A percentile compares a stretch with the other conserved stretches of the same genome.
Conservation (phyloP, 2,888 invertebrate species). For the Shargacucullia verbasci region DNA sequence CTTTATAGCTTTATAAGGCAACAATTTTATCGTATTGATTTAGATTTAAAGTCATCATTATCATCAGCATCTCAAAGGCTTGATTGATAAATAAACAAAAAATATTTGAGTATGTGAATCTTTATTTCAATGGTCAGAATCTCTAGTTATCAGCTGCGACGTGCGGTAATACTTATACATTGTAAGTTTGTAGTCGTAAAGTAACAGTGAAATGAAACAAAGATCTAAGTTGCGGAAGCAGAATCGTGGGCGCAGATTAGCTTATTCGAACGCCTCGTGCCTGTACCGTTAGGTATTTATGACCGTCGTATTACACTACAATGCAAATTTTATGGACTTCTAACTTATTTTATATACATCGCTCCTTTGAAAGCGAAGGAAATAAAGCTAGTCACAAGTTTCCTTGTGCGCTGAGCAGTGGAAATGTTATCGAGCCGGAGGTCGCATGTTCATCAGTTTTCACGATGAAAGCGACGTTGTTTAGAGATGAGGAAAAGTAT, state of each 20-base stretch:
- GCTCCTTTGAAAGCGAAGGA: conserved; percentile 23
- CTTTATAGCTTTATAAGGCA: too few species aligned
- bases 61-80: too few species aligned
- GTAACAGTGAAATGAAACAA: conserved; percentile 13
- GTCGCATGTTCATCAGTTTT: conserved; percentile 5
- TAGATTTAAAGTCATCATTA: too few species aligned
- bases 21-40: too few species aligned
- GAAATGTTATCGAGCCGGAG: conserved; percentile 14
- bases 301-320: conserved; percentile 37
- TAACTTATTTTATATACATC: conserved; percentile 35
- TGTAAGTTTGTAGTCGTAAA: conserved; percentile 1
- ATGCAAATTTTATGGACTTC: conserved; percentile 36
- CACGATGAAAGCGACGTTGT: conserved; percentile 15
- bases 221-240: conserved; percentile 26
- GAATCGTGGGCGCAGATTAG: conserved; percentile 31
- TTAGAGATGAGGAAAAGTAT: conserved; percentile 10
- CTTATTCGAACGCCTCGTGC: conserved; percentile 40
- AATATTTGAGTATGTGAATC: conserved; percentile 5
- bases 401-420: conserved; percentile 25
- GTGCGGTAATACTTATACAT: background rate
- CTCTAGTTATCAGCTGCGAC: conserved; percentile 9
- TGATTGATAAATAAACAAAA: too few species aligned
- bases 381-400: conserved; percentile 9
- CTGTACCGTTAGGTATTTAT: conserved; percentile 61
- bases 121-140: background rate